phyloP scores from a whole-genome alignment of 2,113 vertebrate species.

The Kobus ellipsiprymnus region DNA sequence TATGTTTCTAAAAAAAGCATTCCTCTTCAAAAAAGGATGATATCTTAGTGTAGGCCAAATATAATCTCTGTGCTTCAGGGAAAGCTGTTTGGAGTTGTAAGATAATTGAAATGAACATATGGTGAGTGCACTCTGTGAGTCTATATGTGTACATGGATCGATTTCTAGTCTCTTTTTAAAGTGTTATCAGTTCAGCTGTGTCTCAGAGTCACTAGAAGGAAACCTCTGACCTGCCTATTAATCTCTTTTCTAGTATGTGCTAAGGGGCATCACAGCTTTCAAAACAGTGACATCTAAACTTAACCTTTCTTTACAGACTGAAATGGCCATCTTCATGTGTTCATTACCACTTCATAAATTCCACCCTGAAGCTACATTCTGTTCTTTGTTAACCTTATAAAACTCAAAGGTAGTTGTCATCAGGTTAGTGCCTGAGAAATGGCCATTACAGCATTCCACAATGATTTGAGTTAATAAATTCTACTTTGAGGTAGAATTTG shows the following conservation, averaged over 20 bases:
- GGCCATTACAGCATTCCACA: neutral
- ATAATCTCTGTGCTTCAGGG: neutral
- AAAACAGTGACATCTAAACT: neutral
- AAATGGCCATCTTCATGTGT: neutral
- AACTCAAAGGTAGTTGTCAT: neutral
- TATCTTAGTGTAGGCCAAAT: neutral
- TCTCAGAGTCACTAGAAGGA: neutral
- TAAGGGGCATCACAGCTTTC: neutral
- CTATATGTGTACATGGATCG: neutral
- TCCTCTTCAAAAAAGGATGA: neutral
- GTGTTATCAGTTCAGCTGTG: neutral
- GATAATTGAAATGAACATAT: neutral
- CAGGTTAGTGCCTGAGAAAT: neutral
- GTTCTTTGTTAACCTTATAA: neutral
- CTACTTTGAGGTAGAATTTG: neutral
- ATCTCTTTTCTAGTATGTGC: neutral
- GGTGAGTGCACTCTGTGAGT: neutral
- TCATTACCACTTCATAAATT: slow-evolving; percentile 29
- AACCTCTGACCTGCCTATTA: neutral
- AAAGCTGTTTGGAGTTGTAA: neutral
- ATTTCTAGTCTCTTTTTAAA: neutral
- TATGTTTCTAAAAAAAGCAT: neutral
- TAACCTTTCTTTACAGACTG: neutral
- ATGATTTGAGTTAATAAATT: neutral
- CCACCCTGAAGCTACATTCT: neutral